Conservation (phyloP, 1,140 invertebrate genomes). For the Drosophila auraria region DNA sequence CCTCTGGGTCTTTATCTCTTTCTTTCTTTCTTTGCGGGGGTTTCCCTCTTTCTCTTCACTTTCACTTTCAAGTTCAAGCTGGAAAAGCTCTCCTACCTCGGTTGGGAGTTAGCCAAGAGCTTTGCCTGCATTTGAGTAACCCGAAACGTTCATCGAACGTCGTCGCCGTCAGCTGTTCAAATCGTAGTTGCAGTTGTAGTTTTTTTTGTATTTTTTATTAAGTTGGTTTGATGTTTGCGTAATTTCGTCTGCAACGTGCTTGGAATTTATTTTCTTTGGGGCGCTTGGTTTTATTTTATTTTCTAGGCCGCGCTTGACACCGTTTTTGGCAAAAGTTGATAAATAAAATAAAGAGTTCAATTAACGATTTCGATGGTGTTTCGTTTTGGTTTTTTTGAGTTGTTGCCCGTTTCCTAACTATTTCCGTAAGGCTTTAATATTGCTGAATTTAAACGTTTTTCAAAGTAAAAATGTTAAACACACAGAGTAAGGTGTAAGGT, state of each 20-base stretch:
- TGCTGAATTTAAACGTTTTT: conserved; percentile 17
- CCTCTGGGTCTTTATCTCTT: conserved; percentile 7
- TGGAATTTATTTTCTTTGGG: conserved; percentile 61
- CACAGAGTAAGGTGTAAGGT: background rate
- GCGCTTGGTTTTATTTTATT: conserved; percentile 45
- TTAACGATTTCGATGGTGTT: conserved; percentile 69
- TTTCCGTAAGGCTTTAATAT: conserved; percentile 48
- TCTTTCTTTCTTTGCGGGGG: background rate
- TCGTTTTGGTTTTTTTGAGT: conserved; percentile 61
- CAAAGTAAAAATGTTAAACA: background rate
- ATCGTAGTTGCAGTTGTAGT: conserved; percentile 17
- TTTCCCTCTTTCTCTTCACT: conserved; percentile 54
- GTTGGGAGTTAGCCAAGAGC: conserved; percentile 29
- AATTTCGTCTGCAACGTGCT: conserved; percentile 77
- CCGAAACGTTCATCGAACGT: conserved; percentile 72
- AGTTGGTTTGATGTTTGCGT: conserved; percentile 61
- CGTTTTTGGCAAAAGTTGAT: conserved; percentile 65
- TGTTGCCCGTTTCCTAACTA: conserved; percentile 68
- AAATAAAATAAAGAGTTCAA: conserved; percentile 57
- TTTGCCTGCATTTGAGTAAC: conserved; percentile 63
- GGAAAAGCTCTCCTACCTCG: conserved; percentile 30
- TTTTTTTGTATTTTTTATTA: conserved; percentile 24
- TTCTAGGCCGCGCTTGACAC: conserved; percentile 80
- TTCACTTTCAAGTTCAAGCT: conserved; percentile 82
- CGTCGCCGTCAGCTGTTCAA: conserved; percentile 65